Conservation (phyloP, 2,113 vertebrate species). For the Chaetura pelagica region DNA sequence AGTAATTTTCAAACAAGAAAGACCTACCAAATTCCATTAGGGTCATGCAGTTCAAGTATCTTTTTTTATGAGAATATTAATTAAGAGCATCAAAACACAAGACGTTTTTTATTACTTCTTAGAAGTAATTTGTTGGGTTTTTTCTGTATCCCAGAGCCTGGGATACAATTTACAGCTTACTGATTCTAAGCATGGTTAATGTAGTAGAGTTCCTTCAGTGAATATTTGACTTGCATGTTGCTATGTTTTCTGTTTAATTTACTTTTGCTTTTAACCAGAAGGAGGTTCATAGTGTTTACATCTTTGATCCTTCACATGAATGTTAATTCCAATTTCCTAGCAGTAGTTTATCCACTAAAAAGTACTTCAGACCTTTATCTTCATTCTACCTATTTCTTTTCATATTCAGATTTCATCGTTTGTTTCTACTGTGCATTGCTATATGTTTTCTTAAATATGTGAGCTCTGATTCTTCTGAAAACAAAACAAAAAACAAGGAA, state of each 20-base stretch:
- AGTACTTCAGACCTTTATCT: not conserved
- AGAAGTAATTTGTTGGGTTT: not conserved
- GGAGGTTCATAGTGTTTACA: not conserved
- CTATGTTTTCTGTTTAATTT: not conserved
- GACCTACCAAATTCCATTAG: not conserved
- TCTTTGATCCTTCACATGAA: not conserved
- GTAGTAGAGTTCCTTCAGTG: not conserved
- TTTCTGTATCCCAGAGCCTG: not conserved
- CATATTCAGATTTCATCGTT: not conserved
- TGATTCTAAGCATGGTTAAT: not conserved
- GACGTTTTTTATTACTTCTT: not conserved
- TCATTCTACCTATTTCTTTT: not conserved
- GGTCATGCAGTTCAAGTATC: not conserved
- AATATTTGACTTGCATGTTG: not conserved
- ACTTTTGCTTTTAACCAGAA: not conserved
- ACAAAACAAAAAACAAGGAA: not conserved
- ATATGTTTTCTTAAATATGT: not conserved
- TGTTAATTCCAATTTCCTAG: not conserved
- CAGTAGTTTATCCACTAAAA: not conserved
- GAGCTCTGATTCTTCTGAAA: not conserved
- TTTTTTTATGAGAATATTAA: not conserved
- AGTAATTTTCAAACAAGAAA: not conserved
- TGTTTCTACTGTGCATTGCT: not conserved
- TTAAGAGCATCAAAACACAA: not conserved
- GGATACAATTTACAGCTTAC: rapidly evolving